A percentile compares a stretch with the other conserved stretches of the same genome.
These are phyloP conservation scores for Nesospiza acunhae DNA, from an alignment of 2,113 vertebrate genomes.

Conservation along the genomic window DNA sequence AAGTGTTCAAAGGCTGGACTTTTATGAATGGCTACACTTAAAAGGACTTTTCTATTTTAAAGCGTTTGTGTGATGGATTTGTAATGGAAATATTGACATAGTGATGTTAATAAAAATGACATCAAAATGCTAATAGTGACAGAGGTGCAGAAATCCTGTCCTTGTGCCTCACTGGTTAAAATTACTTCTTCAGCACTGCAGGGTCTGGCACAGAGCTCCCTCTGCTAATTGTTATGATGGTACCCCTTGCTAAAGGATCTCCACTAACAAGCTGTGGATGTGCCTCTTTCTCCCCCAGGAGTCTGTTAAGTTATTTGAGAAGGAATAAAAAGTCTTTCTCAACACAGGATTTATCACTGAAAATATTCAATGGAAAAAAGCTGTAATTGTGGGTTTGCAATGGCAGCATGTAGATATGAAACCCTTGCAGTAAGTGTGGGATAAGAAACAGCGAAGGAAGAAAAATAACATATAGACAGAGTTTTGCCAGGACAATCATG, in stretches of 20 bases:
- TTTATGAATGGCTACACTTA: constrained; percentile 10
- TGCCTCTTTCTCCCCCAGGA: not conserved
- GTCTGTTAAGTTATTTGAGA: not conserved
- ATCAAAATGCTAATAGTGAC: not conserved
- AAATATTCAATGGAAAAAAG: not conserved
- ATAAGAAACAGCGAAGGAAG: not conserved
- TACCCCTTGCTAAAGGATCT: not conserved
- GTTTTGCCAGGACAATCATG: not conserved
- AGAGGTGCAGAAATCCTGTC: not conserved
- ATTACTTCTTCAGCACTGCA: not conserved
- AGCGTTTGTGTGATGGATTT: not conserved
- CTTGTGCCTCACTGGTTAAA: not conserved
- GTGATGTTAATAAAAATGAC: not conserved
- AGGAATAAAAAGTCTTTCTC: not conserved
- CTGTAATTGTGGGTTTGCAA: not conserved
- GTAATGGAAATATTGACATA: constrained; percentile 20
- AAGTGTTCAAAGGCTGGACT: constrained; percentile 31
- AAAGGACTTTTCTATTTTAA: constrained; percentile 20
- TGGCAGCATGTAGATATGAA: not conserved
- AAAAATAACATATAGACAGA: not conserved
- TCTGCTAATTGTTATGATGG: not conserved
- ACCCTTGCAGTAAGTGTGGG: not conserved
- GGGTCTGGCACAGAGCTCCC: not conserved
- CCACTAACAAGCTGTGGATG: not conserved
- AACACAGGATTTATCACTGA: not conserved